A percentile compares a stretch with the other conserved stretches of the same genome.
Conservation (phyloP, 2,797 vertebrate species). For the Chelmon rostratus region DNA sequence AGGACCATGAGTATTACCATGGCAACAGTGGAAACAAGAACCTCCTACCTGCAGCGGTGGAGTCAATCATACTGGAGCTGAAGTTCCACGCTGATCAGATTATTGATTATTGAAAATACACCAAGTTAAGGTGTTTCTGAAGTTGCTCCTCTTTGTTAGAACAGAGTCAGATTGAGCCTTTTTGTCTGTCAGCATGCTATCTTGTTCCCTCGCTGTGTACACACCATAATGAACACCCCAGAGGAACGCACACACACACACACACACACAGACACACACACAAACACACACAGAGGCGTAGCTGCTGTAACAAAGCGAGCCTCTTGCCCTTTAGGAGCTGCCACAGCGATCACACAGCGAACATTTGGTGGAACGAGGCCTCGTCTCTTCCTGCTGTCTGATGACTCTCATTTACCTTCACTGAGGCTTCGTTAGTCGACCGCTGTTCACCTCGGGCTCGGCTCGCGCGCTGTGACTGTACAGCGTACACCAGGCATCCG, state of each 20-base stretch:
- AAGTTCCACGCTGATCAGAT: neutral
- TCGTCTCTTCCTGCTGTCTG: conserved; percentile 5
- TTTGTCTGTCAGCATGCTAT: conserved; percentile 23
- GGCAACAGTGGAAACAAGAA: neutral
- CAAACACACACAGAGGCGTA: neutral
- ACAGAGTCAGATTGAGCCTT: neutral
- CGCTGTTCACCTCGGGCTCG: conserved; percentile 15
- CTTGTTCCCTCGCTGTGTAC: conserved; percentile 7
- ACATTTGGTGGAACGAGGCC: conserved; percentile 26
- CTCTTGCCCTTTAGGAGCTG: conserved; percentile 38
- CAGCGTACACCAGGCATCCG: conserved; percentile 6
- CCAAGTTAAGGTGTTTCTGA: neutral
- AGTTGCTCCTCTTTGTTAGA: neutral
- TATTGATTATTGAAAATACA: conserved; percentile 32
- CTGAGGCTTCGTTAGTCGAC: neutral
- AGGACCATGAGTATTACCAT: neutral
- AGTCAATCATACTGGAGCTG: neutral
- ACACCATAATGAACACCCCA: conserved; percentile 25
- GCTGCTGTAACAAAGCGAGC: conserved; percentile 21
- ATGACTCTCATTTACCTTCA: conserved; percentile 44
- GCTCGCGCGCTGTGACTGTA: conserved; percentile 9
- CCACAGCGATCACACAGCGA: conserved; percentile 27
- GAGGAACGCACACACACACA: conserved; percentile 19
- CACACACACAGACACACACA: conserved; percentile 21
- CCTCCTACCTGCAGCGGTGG: neutral